Conservation (phyloP, 1,140 invertebrate species). For the Bactericera cockerelli region DNA sequence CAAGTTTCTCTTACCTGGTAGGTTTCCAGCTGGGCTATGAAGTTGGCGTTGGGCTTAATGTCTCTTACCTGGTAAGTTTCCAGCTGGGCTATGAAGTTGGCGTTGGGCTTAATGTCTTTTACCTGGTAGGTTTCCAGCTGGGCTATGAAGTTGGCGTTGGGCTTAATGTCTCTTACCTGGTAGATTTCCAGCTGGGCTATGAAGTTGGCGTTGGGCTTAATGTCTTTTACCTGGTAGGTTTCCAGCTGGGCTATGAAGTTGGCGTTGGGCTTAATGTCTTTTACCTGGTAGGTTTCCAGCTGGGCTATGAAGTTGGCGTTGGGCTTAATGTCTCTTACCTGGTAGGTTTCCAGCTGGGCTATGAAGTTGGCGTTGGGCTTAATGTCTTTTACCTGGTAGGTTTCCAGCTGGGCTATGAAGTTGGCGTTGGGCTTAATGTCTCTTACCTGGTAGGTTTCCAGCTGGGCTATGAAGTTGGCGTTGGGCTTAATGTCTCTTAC, state of each 20-base stretch:
- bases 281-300: too few species aligned
- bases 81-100: conserved; percentile 81
- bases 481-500: conserved; percentile 41
- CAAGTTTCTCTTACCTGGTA: conserved; percentile 67
- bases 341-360: conserved; percentile 85
- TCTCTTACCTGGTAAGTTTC: conserved; percentile 74
- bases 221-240: too few species aligned
- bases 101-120: conserved; percentile 95
- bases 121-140: too few species aligned
- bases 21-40: conserved; percentile 82
- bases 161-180: conserved; percentile 47
- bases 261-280: too few species aligned
- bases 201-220: conserved; percentile 91
- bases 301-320: too few species aligned
- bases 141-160: too few species aligned
- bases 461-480: conserved; percentile 78
- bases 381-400: too few species aligned
- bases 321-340: too few species aligned
- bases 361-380: conserved; percentile 93
- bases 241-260: too few species aligned
- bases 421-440: too few species aligned
- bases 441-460: conserved; percentile 79
- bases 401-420: too few species aligned
- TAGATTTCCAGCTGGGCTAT: conserved; percentile 88
- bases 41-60: conserved; percentile 92